A percentile compares a stretch with the other conserved stretches of the same genome.
These are phyloP conservation scores for Sceloporus undulatus DNA, from an alignment of 2,113 vertebrate genomes.

Conservation along the genomic window DNA sequence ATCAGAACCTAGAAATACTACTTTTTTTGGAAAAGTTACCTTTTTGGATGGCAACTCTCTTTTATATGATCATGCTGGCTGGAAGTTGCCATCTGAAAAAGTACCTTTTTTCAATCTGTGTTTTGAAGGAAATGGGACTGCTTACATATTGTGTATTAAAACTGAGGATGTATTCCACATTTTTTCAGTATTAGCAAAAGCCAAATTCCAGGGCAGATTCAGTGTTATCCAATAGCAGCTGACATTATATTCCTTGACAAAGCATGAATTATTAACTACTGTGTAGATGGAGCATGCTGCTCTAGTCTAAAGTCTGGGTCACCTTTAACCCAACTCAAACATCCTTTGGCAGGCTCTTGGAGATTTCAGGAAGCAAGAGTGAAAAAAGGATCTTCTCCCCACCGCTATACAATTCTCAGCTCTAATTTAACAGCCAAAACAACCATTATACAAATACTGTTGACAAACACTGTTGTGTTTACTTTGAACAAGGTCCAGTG, in stretches of 20 bases:
- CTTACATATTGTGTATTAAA: neutral
- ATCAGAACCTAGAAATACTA: too few relatives aligned
- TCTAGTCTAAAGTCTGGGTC: neutral
- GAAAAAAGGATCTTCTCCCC: neutral
- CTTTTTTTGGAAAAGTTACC: too few relatives aligned
- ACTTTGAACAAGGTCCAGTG: conserved; percentile 1
- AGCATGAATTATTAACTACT: conserved; percentile 22
- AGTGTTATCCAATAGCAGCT: neutral
- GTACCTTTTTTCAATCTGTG: too few relatives aligned
- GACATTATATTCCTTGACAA: neutral
- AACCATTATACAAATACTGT: neutral
- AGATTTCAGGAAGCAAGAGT: neutral
- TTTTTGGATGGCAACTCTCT: too few relatives aligned
- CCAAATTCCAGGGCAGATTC: neutral
- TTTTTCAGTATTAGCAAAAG: neutral
- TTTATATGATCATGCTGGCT: too few relatives aligned
- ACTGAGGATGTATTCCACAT: too few relatives aligned
- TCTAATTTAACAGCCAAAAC: neutral
- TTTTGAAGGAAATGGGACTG: neutral
- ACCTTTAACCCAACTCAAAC: neutral
- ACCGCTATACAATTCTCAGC: neutral
- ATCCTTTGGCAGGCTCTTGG: neutral
- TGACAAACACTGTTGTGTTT: conserved; percentile 3
- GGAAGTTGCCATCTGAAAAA: too few relatives aligned
- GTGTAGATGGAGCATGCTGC: neutral